phyloP scores from a whole-genome alignment of 2,797 vertebrate species.

The Toxotes lorentzi region DNA sequence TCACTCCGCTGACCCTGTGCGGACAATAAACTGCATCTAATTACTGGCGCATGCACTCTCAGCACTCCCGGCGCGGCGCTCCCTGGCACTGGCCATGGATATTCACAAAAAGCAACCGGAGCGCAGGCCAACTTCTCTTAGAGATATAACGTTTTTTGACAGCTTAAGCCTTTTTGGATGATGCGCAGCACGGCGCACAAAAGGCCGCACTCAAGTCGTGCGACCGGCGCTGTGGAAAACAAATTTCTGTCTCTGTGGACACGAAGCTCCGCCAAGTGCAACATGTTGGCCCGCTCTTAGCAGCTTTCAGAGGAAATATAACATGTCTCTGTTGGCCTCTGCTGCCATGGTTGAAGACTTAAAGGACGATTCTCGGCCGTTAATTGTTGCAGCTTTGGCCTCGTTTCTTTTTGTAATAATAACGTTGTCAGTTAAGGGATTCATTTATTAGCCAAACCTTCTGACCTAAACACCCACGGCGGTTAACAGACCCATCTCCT shows the following conservation, averaged over 20 bases:
- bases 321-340: not conserved
- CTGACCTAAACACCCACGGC: too few species aligned
- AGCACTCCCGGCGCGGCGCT: slow-evolving; percentile 35
- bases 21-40: slow-evolving; percentile 79
- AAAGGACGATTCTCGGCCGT: not conserved
- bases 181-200: slow-evolving; percentile 25
- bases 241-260: slow-evolving; percentile 35
- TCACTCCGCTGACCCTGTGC: slow-evolving; percentile 63
- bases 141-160: slow-evolving; percentile 58
- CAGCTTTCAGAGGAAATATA: not conserved
- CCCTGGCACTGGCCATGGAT: slow-evolving; percentile 41
- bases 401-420: not conserved
- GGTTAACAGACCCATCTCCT: too few species aligned
- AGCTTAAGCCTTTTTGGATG: slow-evolving; percentile 49
- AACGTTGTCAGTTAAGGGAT: too few species aligned
- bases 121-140: slow-evolving; percentile 45
- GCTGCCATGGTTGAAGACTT: not conserved
- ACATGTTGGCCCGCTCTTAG: slow-evolving; percentile 44
- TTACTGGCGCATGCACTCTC: slow-evolving; percentile 73
- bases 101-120: slow-evolving; percentile 26
- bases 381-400: too few species aligned
- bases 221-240: slow-evolving; percentile 2
- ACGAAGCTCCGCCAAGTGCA: slow-evolving; percentile 40
- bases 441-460: too few species aligned
- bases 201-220: slow-evolving; percentile 17